Conservation (phyloP, 1,140 invertebrate species). For the Dermatophagoides farinae region DNA sequence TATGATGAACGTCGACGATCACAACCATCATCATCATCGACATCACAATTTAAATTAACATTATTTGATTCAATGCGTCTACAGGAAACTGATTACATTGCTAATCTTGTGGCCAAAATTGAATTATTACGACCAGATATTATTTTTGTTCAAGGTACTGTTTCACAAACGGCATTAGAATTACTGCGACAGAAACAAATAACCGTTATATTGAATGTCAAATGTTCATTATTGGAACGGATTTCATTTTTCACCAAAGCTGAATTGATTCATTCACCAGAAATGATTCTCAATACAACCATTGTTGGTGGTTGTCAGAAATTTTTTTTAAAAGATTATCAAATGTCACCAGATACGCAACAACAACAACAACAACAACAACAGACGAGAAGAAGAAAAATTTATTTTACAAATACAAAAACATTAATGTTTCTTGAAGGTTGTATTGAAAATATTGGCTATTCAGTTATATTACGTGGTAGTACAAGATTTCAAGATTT, state of each 20-base stretch:
- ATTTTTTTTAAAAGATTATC: slow-evolving; percentile 55
- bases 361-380: slow-evolving; percentile 18
- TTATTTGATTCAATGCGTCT: slow-evolving; percentile 74
- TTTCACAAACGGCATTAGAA: slow-evolving; percentile 70
- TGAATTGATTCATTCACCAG: slow-evolving; percentile 69
- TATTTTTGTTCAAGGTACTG: slow-evolving; percentile 68
- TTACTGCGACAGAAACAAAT: slow-evolving; percentile 47
- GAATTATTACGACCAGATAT: slow-evolving; percentile 59
- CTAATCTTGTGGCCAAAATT: slow-evolving; percentile 70
- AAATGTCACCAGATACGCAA: slow-evolving; percentile 6
- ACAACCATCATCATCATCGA: background rate
- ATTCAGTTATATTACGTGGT: slow-evolving; percentile 68
- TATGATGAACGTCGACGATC: slow-evolving; percentile 70
- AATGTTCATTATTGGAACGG: slow-evolving; percentile 57
- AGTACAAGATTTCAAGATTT: slow-evolving; percentile 46
- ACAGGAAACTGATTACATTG: slow-evolving; percentile 75
- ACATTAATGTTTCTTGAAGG: slow-evolving; percentile 86
- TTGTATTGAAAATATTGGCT: slow-evolving; percentile 60
- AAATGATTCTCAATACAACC: slow-evolving; percentile 46
- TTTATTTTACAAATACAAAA: slow-evolving; percentile 32
- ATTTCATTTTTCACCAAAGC: slow-evolving; percentile 60
- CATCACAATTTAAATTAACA: slow-evolving; percentile 40
- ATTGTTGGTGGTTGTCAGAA: slow-evolving; percentile 62
- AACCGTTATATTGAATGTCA: slow-evolving; percentile 70
- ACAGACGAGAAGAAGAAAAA: too few relatives aligned